Evolutionary conservation across 2,797 vertebrate species (phyloP), one percentile per base, ranked within the genome.

Genomic region (Gymnoscopelus microlampas): DNA sequence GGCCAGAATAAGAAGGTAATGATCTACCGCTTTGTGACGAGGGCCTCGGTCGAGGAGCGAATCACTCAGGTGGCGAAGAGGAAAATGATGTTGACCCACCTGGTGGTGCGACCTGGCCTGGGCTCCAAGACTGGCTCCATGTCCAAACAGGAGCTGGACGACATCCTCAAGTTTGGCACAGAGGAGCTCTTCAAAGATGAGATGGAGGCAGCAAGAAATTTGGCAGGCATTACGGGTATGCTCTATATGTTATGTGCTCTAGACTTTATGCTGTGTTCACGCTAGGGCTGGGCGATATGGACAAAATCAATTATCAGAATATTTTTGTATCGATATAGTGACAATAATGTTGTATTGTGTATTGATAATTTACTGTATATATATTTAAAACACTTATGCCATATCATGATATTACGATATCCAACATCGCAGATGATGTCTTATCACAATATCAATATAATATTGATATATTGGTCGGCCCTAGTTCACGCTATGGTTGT

Each of bases 1-100:
- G 98, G 98, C 19, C 98, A 99, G 86, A 98, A 98, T 85, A 98
- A 86, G 91, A 99, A 99, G 88, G 98, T 99, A 79, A 99, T 99
- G 98, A 99, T 99, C 84, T 99, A 99, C 75, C 96, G 98, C 49
- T 99, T 99, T 0, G 98, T 99, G 87, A 99, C 98, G 0, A 91
- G 98, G 12, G 97, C 97, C 49, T 98, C 96, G 0, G 97, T 99
- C 50, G 98, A 99, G 85, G 98, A 99, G 85, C 93, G 98, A 48
- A 99, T 99, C 90, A 99, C 98, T 4, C 97, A 99, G 89, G 98
- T 99, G 83, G 98, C 98, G 32, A 99, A 99, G 74, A 95, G 97
- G 88, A 99, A 99, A 92, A 99, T 99, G 98, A 99, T 99, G 98
- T 90, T 99, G 74, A 99, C 98, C 0, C 98, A 99, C 82, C 89